Evolutionary conservation across 2,113 vertebrate species (phyloP).

Genomic region (Semnopithecus entellus): DNA sequence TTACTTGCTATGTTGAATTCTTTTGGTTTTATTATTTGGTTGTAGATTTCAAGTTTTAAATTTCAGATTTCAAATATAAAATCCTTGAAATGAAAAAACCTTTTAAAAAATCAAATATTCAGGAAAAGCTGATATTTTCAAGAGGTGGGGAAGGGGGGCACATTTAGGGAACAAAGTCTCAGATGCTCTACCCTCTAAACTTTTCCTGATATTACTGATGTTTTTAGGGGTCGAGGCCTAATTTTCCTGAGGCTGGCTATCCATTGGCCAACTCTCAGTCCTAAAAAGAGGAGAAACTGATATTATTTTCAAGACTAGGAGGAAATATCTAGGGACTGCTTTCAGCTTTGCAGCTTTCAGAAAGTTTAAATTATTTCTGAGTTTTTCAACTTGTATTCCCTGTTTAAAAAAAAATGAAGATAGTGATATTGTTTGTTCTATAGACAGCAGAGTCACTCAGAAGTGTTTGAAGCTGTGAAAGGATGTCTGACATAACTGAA

Average conservation of each 20-base stretch:
- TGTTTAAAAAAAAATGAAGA: neutral
- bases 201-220: neutral
- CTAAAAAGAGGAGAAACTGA: neutral
- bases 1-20: neutral
- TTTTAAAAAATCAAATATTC: neutral
- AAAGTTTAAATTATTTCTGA: neutral
- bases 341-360: neutral
- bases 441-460: neutral
- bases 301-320: neutral
- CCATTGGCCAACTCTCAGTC: neutral
- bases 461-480: neutral
- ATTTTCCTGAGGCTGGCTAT: neutral
- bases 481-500: neutral
- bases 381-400: neutral
- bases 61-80: neutral
- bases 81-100: neutral
- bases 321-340: neutral
- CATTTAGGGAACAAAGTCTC: neutral
- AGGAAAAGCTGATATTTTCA: neutral
- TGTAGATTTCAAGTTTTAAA: neutral
- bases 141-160: accelerated
- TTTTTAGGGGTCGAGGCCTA: neutral
- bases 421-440: neutral
- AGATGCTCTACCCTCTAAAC: neutral
- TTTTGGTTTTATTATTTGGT: neutral